Evolutionary conservation across 2,113 vertebrate genomes (phyloP).

Genomic region (Phyllostomus hastatus): DNA sequence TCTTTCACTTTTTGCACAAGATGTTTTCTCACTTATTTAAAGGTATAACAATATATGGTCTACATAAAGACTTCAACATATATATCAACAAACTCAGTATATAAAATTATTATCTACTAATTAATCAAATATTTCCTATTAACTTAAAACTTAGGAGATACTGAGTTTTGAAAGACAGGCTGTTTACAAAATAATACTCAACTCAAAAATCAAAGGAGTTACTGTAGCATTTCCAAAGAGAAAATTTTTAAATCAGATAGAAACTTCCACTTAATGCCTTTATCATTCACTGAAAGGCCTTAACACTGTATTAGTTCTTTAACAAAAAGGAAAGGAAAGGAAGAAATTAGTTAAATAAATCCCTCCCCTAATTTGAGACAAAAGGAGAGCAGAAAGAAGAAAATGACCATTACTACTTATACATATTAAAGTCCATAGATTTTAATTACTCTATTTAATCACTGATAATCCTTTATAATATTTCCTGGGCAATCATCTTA

Average conservation of each 20-base stretch:
- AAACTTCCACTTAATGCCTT: not conserved
- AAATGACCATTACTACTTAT: not conserved
- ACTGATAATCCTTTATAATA: not conserved
- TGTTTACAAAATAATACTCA: not conserved
- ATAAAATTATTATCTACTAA: not conserved
- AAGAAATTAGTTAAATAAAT: not conserved
- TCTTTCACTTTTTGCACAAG: not conserved
- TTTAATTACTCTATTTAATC: conserved; percentile 4
- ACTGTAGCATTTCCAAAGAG: not conserved
- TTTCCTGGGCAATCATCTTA: not conserved
- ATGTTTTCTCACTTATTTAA: not conserved
- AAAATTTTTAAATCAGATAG: not conserved
- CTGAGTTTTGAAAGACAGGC: not conserved
- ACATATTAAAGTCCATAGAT: not conserved
- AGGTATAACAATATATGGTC: not conserved
- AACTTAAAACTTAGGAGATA: not conserved
- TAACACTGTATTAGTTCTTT: not conserved
- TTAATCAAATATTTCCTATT: conserved; percentile 17
- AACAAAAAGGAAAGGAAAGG: not conserved
- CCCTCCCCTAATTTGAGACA: not conserved
- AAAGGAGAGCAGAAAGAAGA: not conserved
- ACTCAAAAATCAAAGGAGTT: not conserved
- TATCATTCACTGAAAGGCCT: not conserved
- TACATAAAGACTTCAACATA: not conserved
- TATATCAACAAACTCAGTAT: not conserved